These are phyloP conservation scores for Drosophila nannoptera DNA, from an alignment of 1,140 invertebrate species.

Conservation along the genomic window DNA sequence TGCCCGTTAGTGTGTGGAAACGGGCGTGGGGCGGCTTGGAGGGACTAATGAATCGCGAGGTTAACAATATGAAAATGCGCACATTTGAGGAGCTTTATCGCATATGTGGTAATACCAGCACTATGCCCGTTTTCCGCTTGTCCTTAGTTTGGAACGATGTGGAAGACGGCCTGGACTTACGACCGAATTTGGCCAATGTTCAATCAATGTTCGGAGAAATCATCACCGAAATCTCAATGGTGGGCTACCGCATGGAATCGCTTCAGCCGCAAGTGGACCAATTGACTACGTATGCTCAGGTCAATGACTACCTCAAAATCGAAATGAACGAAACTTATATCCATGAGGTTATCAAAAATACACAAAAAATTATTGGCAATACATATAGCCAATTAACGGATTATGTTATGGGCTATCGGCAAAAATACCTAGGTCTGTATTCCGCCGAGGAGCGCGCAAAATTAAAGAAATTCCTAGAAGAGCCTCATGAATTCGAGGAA, in stretches of 20 bases:
- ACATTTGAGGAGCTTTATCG: slow-evolving; percentile 81
- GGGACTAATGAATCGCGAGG: slow-evolving; percentile 80
- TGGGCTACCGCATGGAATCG: slow-evolving; percentile 78
- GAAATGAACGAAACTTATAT: slow-evolving; percentile 66
- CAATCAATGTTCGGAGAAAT: slow-evolving; percentile 72
- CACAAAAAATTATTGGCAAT: slow-evolving; percentile 68
- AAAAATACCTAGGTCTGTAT: slow-evolving; percentile 77
- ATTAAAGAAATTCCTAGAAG: slow-evolving; percentile 73
- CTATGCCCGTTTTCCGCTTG: slow-evolving; percentile 81
- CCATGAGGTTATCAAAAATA: slow-evolving; percentile 56
- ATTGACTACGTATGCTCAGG: slow-evolving; percentile 26
- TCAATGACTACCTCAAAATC: slow-evolving; percentile 67
- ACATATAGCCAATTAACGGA: slow-evolving; percentile 74
- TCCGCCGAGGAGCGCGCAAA: slow-evolving; percentile 65
- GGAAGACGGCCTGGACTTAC: slow-evolving; percentile 65
- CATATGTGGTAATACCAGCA: slow-evolving; percentile 74
- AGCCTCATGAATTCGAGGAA: slow-evolving; percentile 81
- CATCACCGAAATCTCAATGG: slow-evolving; percentile 76
- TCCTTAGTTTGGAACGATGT: slow-evolving; percentile 77
- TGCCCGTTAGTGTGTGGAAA: slow-evolving; percentile 61
- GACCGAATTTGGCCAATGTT: slow-evolving; percentile 78
- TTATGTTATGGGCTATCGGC: slow-evolving; percentile 73
- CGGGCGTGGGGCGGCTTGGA: slow-evolving; percentile 73
- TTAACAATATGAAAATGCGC: slow-evolving; percentile 80
- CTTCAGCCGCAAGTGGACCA: slow-evolving; percentile 79